Evolutionary conservation across 2,888 invertebrate species (phyloP).

Genomic region (Eupelmus urozonus): DNA sequence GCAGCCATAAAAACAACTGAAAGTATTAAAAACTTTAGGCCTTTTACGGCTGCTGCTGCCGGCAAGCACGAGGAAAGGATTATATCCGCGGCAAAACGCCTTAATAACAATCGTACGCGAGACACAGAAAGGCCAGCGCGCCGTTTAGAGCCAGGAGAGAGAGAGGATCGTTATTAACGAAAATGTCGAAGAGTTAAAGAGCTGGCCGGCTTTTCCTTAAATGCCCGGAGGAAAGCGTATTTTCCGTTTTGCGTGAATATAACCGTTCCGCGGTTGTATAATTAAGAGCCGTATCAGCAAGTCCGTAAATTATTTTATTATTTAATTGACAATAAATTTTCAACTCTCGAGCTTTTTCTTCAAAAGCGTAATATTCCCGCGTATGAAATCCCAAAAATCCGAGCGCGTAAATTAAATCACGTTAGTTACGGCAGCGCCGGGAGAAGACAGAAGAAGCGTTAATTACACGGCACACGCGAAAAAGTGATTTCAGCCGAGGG

Average conservation of each 20-base stretch:
- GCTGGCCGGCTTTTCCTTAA: no score
- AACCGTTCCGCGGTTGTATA: no score
- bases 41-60: conserved; percentile 71
- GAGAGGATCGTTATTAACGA: no score
- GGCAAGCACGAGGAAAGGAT: conserved; percentile 42
- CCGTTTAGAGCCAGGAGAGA: no score
- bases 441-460: neutral
- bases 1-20: conserved; percentile 75
- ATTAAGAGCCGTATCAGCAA: no score
- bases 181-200: no score
- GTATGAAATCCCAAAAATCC: neutral
- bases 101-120: conserved; percentile 54
- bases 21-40: conserved; percentile 76
- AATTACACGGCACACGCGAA: conserved; percentile 2
- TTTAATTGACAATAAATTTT: no score
- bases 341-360: no score
- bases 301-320: no score
- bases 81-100: conserved; percentile 52
- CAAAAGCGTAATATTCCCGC: no score
- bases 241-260: no score
- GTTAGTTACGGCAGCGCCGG: neutral
- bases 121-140: conserved; percentile 15
- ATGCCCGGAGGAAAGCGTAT: no score
- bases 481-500: conserved; percentile 24
- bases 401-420: neutral